Evolutionary conservation across 2,888 invertebrate species (phyloP), one percentile per base, ranked within the genome.

Genomic region (Luperina nickerlii): DNA sequence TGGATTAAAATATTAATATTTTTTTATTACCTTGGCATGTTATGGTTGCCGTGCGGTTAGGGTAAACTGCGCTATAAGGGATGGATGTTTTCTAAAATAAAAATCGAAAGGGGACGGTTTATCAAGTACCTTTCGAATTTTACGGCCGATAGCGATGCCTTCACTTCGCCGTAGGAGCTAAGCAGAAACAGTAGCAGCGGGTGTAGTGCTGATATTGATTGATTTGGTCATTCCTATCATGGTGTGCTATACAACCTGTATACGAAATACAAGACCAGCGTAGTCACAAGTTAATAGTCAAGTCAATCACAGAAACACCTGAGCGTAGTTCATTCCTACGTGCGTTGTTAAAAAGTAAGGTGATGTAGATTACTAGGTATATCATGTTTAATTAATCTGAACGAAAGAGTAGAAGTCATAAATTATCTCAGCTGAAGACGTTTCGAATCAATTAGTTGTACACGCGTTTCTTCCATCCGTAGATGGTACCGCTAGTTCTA

Each of bases 381-480:
- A 68, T 38, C 32, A 32, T 32, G n/a, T 42, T 38, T n/a, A 38
- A 54, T 75, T 60, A 24, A 70, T 71, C 18, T n/a, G 32, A 60
- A 48, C 45, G 32, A 60, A 72, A 27, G 42, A 73, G 42, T 45
- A 45, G 11, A 74, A 75, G 1, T 2, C 45, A 60, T 74, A 5
- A 32, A 74, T 45, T 60, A 45, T 74, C 45, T 60, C 13, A 60
- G 74, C 45, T 45, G n/a, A 74, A 48, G 5, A 60, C 57, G 32
- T 75, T 75, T 75, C 60, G 5, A 74, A 48, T 45, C 60, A 18
- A 48, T n/a, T 45, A 74, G 13, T 60, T 57, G 38, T 18, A 15
- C 70, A 32, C 9, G 57, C 11, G 13, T 45, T 74, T 27, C 20
- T 54, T 73, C 11, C 38, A 38, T n/a, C 20, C 38, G 13, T 38